phyloP scores from a whole-genome alignment of 2,797 vertebrate genomes.

The Pempheris klunzingeri region DNA sequence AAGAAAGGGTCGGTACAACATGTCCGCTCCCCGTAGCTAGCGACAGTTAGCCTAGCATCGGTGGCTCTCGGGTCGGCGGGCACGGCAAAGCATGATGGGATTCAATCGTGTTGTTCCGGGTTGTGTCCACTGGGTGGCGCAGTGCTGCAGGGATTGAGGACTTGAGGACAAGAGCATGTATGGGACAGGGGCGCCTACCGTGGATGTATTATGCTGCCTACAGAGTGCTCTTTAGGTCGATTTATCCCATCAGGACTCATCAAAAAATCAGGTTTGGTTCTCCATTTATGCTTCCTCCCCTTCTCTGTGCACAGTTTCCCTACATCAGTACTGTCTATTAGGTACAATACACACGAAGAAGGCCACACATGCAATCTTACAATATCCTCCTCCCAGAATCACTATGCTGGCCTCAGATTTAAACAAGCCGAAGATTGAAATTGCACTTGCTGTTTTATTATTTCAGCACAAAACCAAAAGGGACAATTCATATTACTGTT shows the following conservation, averaged over 20 bases:
- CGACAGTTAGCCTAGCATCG: slow-evolving; percentile 75
- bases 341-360: not conserved
- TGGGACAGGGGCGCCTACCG: not conserved
- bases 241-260: not conserved
- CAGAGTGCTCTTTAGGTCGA: not conserved
- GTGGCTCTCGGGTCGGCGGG: slow-evolving; percentile 75
- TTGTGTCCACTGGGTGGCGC: slow-evolving; percentile 58
- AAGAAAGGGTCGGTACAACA: slow-evolving; percentile 83
- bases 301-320: not conserved
- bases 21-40: slow-evolving; percentile 86
- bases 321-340: too few relatives aligned
- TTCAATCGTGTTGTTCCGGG: slow-evolving; percentile 25
- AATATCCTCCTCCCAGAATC: not conserved
- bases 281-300: not conserved
- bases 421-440: not conserved
- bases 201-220: too few relatives aligned
- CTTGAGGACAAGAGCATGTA: not conserved
- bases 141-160: not conserved
- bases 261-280: too few relatives aligned
- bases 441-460: not conserved
- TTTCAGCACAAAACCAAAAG: not conserved
- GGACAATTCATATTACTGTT: not conserved
- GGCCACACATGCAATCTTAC: not conserved
- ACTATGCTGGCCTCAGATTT: not conserved
- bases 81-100: slow-evolving; percentile 84